phyloP scores from a whole-genome alignment of 1,140 invertebrate species.

The Chironomus striatipennis region DNA sequence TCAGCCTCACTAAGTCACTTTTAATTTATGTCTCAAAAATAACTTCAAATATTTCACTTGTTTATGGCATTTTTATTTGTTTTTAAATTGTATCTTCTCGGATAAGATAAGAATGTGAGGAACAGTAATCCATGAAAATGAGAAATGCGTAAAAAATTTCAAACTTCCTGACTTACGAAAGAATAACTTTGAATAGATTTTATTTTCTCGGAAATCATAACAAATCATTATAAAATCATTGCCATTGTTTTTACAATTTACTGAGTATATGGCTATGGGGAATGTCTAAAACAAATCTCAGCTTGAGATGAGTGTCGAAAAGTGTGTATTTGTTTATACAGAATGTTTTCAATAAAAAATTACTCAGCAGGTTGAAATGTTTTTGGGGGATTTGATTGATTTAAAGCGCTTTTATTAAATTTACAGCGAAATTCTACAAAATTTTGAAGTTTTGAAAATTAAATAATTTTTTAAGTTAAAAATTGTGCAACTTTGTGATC shows the following conservation, averaged over 20 bases:
- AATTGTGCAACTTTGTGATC: too few relatives aligned
- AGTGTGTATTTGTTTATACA: slow-evolving; percentile 3
- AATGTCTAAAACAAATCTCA: slow-evolving; percentile 9
- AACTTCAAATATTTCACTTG: slow-evolving; percentile 18
- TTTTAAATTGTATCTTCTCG: background rate
- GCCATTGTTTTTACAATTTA: slow-evolving; percentile 14
- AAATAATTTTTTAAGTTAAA: too few relatives aligned
- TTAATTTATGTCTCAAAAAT: background rate
- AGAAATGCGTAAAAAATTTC: too few relatives aligned
- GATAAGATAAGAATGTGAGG: background rate
- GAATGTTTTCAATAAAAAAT: background rate
- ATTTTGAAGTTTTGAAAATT: too few relatives aligned
- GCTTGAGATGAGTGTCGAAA: slow-evolving; percentile 6
- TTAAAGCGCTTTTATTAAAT: too few relatives aligned
- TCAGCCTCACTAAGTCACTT: slow-evolving; percentile 2
- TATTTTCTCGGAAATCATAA: background rate
- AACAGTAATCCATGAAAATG: too few relatives aligned
- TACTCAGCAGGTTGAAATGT: too few relatives aligned
- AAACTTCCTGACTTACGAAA: too few relatives aligned
- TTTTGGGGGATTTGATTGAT: too few relatives aligned
- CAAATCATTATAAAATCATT: slow-evolving; percentile 15
- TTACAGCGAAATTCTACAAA: too few relatives aligned
- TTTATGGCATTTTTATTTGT: slow-evolving; percentile 20
- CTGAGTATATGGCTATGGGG: background rate
- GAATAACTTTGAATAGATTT: background rate